Evolutionary conservation across 2,113 vertebrate genomes (phyloP).

Genomic region (Clarias macrocephalus): DNA sequence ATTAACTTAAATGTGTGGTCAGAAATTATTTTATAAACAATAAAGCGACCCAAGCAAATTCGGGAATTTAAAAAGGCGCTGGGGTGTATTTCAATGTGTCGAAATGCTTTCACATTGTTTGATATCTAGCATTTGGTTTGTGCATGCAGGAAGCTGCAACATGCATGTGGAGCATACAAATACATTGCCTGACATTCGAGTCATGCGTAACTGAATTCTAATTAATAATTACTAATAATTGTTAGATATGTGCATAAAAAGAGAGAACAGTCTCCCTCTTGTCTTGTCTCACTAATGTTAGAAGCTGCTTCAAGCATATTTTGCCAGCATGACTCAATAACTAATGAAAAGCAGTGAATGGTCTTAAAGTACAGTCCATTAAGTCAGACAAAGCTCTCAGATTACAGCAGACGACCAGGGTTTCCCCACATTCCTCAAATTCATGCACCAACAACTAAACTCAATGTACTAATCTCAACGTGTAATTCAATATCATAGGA

Average conservation of each 20-base stretch:
- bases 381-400: conserved; percentile 25
- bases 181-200: not conserved
- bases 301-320: not conserved
- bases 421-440: not conserved
- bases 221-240: too few relatives aligned
- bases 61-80: not conserved
- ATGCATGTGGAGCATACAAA: not conserved
- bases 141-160: not conserved
- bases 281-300: not conserved
- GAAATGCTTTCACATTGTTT: not conserved
- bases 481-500: not conserved
- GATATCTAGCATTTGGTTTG: not conserved
- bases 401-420: conserved; percentile 24
- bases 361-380: conserved; percentile 20
- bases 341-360: conserved; percentile 33
- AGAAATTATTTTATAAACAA: not conserved
- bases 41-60: too few relatives aligned
- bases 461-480: not conserved
- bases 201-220: not conserved
- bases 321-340: conserved; percentile 17
- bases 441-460: not conserved
- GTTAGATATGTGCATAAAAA: not conserved
- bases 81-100: not conserved
- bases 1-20: not conserved
- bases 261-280: not conserved